These are phyloP conservation scores for Drosophila setifemur DNA, from an alignment of 1,140 invertebrate species.

Conservation along the genomic window DNA sequence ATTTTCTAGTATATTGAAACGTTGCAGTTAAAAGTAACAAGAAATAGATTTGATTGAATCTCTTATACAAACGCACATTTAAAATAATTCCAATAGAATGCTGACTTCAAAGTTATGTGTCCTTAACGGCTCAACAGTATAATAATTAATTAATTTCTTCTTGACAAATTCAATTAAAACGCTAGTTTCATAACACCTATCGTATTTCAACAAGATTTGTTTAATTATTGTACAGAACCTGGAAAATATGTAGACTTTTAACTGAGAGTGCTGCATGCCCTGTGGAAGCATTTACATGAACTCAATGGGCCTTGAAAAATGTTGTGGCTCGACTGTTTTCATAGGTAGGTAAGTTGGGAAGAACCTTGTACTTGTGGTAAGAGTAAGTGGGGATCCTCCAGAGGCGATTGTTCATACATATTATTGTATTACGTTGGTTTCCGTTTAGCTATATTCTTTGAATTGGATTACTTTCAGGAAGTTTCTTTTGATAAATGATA, in stretches of 20 bases:
- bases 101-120: slow-evolving; percentile 30
- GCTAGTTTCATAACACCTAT: slow-evolving; percentile 6
- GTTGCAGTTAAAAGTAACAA: slow-evolving; percentile 62
- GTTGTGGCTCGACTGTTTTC: slow-evolving; percentile 22
- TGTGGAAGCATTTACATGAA: slow-evolving; percentile 15
- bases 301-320: slow-evolving; percentile 1
- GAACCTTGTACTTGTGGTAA: slow-evolving; percentile 45
- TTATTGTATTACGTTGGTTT: slow-evolving; percentile 53
- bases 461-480: slow-evolving; percentile 34
- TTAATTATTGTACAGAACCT: slow-evolving; percentile 40
- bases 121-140: slow-evolving; percentile 27
- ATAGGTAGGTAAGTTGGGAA: slow-evolving; percentile 51
- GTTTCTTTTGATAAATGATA: slow-evolving; percentile 25
- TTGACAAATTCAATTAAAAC: slow-evolving; percentile 50
- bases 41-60: slow-evolving; percentile 62
- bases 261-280: background rate
- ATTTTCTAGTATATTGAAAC: background rate
- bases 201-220: slow-evolving; percentile 37
- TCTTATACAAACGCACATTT: slow-evolving; percentile 21
- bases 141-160: slow-evolving; percentile 1
- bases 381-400: slow-evolving; percentile 32
- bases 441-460: background rate
- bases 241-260: slow-evolving; percentile 8
- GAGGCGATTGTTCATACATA: slow-evolving; percentile 70
- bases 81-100: slow-evolving; percentile 61